These are phyloP conservation scores for Apoda limacodes DNA, from an alignment of 2,888 invertebrate genomes.

Conservation along the genomic window DNA sequence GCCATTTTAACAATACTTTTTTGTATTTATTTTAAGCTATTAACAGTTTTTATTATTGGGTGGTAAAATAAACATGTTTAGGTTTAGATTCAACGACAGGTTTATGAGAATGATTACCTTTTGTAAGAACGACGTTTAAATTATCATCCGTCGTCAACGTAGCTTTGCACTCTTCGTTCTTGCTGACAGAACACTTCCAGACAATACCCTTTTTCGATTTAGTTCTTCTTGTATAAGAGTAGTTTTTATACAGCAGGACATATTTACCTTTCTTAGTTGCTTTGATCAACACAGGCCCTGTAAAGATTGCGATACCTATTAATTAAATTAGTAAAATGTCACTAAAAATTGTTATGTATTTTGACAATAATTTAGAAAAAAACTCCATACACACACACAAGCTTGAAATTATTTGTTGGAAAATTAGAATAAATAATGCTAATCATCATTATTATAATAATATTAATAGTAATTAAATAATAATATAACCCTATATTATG, in stretches of 20 bases:
- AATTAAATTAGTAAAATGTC: too few relatives aligned
- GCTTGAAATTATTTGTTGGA: too few relatives aligned
- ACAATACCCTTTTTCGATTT: constrained; percentile 53
- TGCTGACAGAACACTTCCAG: constrained; percentile 50
- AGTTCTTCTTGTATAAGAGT: constrained; percentile 36
- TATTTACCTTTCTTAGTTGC: constrained; percentile 40
- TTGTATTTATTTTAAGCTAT: too few relatives aligned
- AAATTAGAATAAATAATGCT: too few relatives aligned
- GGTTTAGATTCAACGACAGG: constrained; percentile 33
- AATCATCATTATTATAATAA: too few relatives aligned
- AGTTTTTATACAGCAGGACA: constrained; percentile 36
- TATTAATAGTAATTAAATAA: too few relatives aligned
- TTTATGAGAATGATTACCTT: constrained; percentile 37
- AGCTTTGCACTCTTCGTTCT: constrained; percentile 41
- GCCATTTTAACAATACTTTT: too few relatives aligned
- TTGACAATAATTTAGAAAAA: too few relatives aligned
- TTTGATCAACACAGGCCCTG: constrained; percentile 51
- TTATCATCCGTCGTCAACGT: constrained; percentile 43
- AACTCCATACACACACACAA: too few relatives aligned
- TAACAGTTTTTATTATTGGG: constrained; percentile 27
- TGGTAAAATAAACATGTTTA: constrained; percentile 56
- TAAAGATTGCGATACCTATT: too few relatives aligned
- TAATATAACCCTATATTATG: too few relatives aligned
- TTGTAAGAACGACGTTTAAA: constrained; percentile 36
- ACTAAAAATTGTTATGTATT: too few relatives aligned